Percentiles rank a stretch among this genome's conserved stretches.
Evolutionary conservation across 2,797 vertebrate species (phyloP).

Genomic region (Malacoraja senta): DNA sequence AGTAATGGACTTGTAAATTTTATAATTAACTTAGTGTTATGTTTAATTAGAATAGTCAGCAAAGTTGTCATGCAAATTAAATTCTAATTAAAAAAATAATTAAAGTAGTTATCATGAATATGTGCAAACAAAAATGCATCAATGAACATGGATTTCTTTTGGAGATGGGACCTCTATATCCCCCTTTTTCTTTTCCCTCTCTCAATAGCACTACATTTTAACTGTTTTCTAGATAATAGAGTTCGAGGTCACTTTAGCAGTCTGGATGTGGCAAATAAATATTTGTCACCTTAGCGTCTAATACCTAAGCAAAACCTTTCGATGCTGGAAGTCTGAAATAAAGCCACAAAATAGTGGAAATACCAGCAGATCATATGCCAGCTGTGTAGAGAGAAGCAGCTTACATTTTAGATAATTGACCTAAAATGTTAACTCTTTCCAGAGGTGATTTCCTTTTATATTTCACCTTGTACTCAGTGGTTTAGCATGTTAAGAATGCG

Average conservation of each 20-base stretch:
- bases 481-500: neutral
- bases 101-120: neutral
- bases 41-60: neutral
- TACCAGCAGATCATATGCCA: no score
- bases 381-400: no score
- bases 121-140: neutral
- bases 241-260: neutral
- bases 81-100: neutral
- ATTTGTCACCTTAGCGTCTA: neutral
- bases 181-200: neutral
- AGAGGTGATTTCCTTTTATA: neutral
- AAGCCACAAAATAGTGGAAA: no score
- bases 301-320: no score
- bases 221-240: neutral
- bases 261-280: neutral
- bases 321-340: no score
- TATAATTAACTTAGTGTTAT: neutral
- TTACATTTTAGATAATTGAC: no score
- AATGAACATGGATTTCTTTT: neutral
- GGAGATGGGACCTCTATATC: neutral
- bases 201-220: neutral
- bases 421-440: no score
- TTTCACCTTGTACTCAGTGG: neutral
- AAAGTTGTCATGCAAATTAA: neutral
- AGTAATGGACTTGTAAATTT: neutral